A percentile compares a stretch with the other conserved stretches of the same genome.
Evolutionary conservation across 2,113 vertebrate genomes (phyloP).

Genomic region (Sigmodon hispidus): DNA sequence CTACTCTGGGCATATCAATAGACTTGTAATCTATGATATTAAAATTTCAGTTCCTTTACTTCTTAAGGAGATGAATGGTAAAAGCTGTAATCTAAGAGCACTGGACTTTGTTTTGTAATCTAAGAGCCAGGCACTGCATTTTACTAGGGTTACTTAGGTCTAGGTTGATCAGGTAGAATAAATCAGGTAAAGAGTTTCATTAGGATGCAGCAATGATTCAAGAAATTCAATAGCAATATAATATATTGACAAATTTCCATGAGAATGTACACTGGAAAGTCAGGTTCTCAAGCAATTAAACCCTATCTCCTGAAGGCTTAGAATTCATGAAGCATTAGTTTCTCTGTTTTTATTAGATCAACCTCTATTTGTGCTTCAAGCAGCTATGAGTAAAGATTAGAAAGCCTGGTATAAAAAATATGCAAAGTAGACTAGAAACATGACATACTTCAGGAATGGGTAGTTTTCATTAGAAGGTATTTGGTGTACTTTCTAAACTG

Average conservation of each 20-base stretch:
- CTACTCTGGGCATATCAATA: neutral
- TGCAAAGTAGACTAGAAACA: neutral
- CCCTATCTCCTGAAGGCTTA: conserved; percentile 78
- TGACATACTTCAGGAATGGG: neutral
- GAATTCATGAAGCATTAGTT: conserved; percentile 80
- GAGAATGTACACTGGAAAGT: conserved; percentile 83
- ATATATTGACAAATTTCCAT: conserved; percentile 82
- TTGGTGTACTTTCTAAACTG: neutral
- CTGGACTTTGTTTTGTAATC: neutral
- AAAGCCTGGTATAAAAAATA: neutral
- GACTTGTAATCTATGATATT: neutral
- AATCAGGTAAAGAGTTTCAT: neutral
- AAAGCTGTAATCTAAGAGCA: neutral
- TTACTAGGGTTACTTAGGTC: neutral
- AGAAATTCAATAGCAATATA: conserved; percentile 73
- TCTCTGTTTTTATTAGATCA: conserved; percentile 83
- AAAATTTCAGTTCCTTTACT: neutral
- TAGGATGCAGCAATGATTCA: neutral
- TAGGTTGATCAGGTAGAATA: neutral
- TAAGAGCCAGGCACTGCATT: neutral
- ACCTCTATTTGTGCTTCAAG: conserved; percentile 70
- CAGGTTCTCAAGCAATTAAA: conserved; percentile 86
- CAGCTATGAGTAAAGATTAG: neutral
- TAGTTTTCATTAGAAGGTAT: neutral
- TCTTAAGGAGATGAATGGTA: neutral